Conservation (phyloP, 2,797 vertebrate genomes). For the Alosa sapidissima region DNA sequence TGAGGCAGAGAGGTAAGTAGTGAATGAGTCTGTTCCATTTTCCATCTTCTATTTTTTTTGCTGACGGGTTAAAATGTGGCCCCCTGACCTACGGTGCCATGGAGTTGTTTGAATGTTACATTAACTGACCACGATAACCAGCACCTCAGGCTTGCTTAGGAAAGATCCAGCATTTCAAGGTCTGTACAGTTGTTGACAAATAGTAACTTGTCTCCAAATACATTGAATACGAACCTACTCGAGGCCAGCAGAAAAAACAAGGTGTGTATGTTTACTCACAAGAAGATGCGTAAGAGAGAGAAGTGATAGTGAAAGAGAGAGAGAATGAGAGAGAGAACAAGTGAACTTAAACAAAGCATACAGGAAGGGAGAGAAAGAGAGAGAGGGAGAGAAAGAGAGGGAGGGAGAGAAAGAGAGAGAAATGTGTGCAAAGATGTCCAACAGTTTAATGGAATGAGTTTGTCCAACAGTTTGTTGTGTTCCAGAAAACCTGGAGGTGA, state of each 20-base stretch:
- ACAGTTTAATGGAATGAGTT: no score
- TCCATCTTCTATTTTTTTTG: slow-evolving; percentile 38
- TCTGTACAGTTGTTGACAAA: background rate
- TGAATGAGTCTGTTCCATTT: background rate
- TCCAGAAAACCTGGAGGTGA: background rate
- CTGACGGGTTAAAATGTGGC: background rate
- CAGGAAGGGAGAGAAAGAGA: slow-evolving; percentile 15
- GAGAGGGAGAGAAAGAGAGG: slow-evolving; percentile 21
- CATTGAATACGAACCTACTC: background rate
- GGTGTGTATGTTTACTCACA: slow-evolving; percentile 59
- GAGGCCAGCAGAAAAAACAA: slow-evolving; percentile 58
- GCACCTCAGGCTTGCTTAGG: background rate
- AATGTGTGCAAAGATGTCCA: background rate
- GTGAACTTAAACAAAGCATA: background rate
- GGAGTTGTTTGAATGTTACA: background rate
- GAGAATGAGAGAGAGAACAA: slow-evolving; percentile 4
- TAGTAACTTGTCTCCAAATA: background rate
- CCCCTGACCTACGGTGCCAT: background rate
- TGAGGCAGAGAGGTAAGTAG: slow-evolving; percentile 34
- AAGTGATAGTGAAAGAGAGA: background rate
- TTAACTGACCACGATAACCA: background rate
- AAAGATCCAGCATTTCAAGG: background rate
- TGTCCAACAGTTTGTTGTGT: background rate
- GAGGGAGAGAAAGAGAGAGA: slow-evolving; percentile 31
- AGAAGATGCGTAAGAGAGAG: slow-evolving; percentile 70